Evolutionary conservation across 2,113 vertebrate genomes (phyloP).

Genomic region (Callopanchax toddi): DNA sequence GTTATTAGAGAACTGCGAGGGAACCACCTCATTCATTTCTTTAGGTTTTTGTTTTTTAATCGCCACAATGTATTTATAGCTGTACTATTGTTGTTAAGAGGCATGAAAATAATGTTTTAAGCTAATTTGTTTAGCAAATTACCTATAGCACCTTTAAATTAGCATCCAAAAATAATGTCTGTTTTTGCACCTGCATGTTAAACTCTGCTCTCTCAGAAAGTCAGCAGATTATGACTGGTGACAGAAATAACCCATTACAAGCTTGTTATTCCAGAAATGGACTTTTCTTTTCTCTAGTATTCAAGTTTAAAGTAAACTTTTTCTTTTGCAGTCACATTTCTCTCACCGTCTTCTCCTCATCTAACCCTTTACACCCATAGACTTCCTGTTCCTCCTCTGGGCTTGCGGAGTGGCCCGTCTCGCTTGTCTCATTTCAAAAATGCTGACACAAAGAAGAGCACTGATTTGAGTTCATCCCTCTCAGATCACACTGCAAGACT

Average conservation of each 20-base stretch:
- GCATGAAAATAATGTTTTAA: too few species aligned
- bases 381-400: constrained; percentile 20
- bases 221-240: neutral
- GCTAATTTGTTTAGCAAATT: too few species aligned
- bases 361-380: constrained; percentile 4
- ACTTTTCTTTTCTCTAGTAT: too few species aligned
- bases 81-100: too few species aligned
- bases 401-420: neutral
- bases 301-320: too few species aligned
- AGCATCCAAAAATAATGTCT: neutral
- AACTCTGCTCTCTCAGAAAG: neutral
- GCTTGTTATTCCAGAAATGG: neutral
- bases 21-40: too few species aligned
- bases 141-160: neutral
- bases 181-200: neutral
- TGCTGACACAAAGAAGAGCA: constrained; percentile 3
- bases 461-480: neutral
- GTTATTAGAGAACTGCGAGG: too few species aligned
- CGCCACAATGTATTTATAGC: too few species aligned
- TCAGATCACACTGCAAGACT: neutral
- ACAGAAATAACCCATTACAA: neutral
- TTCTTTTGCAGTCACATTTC: neutral
- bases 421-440: constrained; percentile 4
- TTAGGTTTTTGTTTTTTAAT: too few species aligned
- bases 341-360: neutral